Base-by-base conservation (phyloP, 2,113 vertebrate species). In the Gila orcuttii region DNA sequence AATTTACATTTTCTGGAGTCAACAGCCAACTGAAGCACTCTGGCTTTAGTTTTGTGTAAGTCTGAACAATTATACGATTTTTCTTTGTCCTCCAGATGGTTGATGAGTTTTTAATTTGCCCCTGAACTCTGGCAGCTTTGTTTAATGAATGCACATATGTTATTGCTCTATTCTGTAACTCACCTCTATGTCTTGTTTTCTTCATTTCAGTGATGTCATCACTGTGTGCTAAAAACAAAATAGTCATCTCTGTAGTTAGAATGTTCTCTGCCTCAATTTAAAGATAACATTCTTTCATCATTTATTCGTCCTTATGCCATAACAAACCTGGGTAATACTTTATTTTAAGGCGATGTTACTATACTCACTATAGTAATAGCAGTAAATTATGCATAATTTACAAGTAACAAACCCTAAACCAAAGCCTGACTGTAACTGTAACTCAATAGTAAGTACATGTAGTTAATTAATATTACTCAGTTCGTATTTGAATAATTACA, bases 1-100 rank as follows among this genome's bases (percentile, higher is more conserved):
- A 83, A 57, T 84, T 83, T 87, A 78, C 31, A 8, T 86, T 57
- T 79, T 81, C 73, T 79, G 69, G 36, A 85, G 50, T 60, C 47
- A 39, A 82, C 50, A 25, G 60, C 39, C 82, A 83, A 52, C 50
- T 45, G 74, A 81, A 57, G 36, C 59, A 21, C 23, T 55, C 33
- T 39, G 31, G 69, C 73, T 69, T 78, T 77, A 79, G n/a, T 80
- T 83, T 23, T 66, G 66, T 5, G 33, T 83, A 45, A 83, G 39
- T 74, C 47, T 12, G 57, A 68, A 57, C 75, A 77, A 66, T 86
- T 39, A 80, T 68, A 64, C 0, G 31, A 57, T 80, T 57, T 86
- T 86, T 75, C 71, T 85, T 85, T 45, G 68, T 81, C 57, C 13
- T 47, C 45, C 57, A n/a, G 28, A 71, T 45, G 19, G 42, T 76